Conservation (phyloP, 2,113 vertebrate genomes). For the Poicephalus gulielmi region DNA sequence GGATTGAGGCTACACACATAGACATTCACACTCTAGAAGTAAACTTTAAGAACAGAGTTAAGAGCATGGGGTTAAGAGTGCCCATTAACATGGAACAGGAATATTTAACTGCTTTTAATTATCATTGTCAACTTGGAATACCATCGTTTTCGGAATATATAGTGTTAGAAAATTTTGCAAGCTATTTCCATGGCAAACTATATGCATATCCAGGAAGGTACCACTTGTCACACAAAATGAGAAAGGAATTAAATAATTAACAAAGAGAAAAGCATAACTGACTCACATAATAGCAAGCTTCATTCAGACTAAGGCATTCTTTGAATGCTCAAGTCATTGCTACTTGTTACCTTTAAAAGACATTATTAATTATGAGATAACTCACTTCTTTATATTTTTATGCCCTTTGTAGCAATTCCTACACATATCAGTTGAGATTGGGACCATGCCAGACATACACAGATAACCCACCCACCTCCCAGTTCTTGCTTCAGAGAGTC, state of each 20-base stretch:
- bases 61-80: not conserved
- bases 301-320: not conserved
- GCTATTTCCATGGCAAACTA: not conserved
- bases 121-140: not conserved
- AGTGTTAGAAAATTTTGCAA: not conserved
- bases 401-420: not conserved
- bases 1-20: too few species aligned
- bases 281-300: not conserved
- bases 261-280: not conserved
- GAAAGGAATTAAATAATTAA: not conserved
- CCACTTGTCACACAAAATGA: not conserved
- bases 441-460: not conserved
- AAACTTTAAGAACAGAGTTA: not conserved
- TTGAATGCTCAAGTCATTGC: not conserved
- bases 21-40: not conserved
- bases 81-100: not conserved
- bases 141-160: not conserved
- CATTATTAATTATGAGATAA: not conserved
- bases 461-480: not conserved
- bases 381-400: not conserved
- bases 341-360: not conserved
- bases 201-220: not conserved
- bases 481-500: not conserved
- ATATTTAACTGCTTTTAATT: not conserved
- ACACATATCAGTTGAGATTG: not conserved